These are phyloP conservation scores for Archilochus colubris DNA, from an alignment of 2,113 vertebrate genomes.

Conservation along the genomic window DNA sequence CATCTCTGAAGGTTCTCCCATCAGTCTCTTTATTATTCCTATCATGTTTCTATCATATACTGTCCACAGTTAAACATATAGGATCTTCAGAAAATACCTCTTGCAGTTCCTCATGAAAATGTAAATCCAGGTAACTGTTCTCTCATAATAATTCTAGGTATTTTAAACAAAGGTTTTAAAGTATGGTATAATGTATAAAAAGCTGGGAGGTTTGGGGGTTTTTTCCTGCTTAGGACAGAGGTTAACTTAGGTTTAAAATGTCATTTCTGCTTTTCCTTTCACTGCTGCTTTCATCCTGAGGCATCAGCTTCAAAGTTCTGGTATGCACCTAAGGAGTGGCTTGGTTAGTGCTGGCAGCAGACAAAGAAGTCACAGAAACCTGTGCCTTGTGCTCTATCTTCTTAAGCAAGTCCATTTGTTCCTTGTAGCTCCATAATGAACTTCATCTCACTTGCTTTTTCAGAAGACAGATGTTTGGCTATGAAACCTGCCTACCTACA, in stretches of 20 bases:
- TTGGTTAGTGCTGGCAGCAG: background rate
- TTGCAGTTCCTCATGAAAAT: background rate
- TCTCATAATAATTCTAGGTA: background rate
- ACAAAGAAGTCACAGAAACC: background rate
- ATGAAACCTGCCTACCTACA: background rate
- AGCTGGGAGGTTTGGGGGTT: background rate
- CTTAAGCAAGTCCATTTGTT: background rate
- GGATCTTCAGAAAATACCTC: background rate
- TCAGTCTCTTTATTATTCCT: background rate
- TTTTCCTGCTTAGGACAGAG: background rate
- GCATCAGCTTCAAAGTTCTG: background rate
- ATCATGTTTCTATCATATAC: background rate
- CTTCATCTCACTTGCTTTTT: background rate
- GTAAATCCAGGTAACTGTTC: background rate
- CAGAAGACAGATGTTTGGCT: background rate
- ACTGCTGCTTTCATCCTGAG: background rate
- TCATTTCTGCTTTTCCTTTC: background rate
- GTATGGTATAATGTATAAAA: background rate
- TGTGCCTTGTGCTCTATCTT: background rate
- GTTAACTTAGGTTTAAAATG: background rate
- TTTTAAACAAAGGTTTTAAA: background rate
- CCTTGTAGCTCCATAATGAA: background rate
- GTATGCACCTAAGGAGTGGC: rapidly evolving
- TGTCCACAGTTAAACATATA: background rate
- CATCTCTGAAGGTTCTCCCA: background rate